Percentiles rank a stretch among this genome's conserved stretches.
Evolutionary conservation across 2,797 vertebrate species (phyloP).

Genomic region (Cryptoblepharus egeriae): DNA sequence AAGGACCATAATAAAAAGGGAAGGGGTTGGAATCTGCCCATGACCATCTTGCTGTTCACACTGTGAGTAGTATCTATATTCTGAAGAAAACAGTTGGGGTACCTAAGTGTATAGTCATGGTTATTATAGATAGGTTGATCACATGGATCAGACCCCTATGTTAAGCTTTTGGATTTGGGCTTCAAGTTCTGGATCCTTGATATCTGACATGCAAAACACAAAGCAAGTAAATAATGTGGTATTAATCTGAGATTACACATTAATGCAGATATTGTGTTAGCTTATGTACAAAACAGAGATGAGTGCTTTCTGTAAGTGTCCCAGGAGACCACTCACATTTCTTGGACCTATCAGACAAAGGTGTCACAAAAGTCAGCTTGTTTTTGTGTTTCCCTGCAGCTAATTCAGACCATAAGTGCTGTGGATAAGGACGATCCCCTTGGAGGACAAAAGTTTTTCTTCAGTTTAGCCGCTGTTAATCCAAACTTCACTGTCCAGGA

Average conservation of each 20-base stretch:
- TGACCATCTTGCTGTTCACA: neutral
- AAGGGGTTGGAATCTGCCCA: neutral
- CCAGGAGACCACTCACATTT: neutral
- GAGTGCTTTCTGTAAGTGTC: too few relatives aligned
- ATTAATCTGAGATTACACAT: neutral
- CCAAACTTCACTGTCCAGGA: slow-evolving; percentile 97
- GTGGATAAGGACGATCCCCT: slow-evolving; percentile 96
- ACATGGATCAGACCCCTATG: neutral
- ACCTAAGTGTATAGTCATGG: neutral
- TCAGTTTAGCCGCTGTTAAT: slow-evolving; percentile 91
- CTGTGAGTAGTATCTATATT: neutral
- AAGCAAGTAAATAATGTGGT: neutral
- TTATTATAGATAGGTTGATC: neutral
- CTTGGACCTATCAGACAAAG: neutral
- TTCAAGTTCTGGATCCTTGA: neutral
- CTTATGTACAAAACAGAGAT: neutral
- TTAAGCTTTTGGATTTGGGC: neutral
- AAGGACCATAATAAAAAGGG: neutral
- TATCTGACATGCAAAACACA: neutral
- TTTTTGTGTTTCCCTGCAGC: slow-evolving; percentile 74
- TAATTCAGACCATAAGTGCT: slow-evolving; percentile 97
- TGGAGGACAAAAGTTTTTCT: slow-evolving; percentile 97
- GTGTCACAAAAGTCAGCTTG: slow-evolving; percentile 27
- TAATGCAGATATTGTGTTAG: neutral
- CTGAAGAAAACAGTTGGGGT: neutral